Percentiles rank a stretch among this genome's conserved stretches.
Conservation (phyloP, 2,888 invertebrate genomes). For the Nephrotoma appendiculata region DNA sequence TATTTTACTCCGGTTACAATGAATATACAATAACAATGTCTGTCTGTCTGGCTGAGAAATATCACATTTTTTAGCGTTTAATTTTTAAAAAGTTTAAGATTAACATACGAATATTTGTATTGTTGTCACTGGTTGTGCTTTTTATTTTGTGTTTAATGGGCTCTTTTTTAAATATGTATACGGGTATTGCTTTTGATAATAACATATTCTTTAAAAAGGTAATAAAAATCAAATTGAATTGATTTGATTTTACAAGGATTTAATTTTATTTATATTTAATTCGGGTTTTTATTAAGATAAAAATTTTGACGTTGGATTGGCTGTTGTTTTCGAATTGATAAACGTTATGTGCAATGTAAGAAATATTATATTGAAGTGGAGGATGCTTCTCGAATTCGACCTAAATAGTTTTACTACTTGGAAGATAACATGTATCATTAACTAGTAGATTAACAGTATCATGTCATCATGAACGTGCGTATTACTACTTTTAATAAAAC, state of each 20-base stretch:
- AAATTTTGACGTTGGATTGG: not conserved
- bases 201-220: not conserved
- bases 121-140: not conserved
- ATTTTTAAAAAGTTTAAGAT: not conserved
- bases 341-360: not conserved
- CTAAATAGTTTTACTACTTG: no score
- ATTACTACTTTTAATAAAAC: not conserved
- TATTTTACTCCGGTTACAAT: not conserved
- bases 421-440: not conserved
- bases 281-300: no score
- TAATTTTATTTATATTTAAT: not conserved
- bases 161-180: not conserved
- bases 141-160: not conserved
- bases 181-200: not conserved
- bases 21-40: not conserved
- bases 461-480: not conserved
- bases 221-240: not conserved
- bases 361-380: not conserved
- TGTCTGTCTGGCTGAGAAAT: not conserved
- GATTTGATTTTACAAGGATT: not conserved
- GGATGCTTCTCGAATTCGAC: no score
- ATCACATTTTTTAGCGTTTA: not conserved
- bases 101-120: not conserved
- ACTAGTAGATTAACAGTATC: not conserved
- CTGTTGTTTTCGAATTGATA: not conserved